These are phyloP conservation scores for Sebastes cheni DNA, from an alignment of 2,797 vertebrate genomes.

Conservation along the genomic window DNA sequence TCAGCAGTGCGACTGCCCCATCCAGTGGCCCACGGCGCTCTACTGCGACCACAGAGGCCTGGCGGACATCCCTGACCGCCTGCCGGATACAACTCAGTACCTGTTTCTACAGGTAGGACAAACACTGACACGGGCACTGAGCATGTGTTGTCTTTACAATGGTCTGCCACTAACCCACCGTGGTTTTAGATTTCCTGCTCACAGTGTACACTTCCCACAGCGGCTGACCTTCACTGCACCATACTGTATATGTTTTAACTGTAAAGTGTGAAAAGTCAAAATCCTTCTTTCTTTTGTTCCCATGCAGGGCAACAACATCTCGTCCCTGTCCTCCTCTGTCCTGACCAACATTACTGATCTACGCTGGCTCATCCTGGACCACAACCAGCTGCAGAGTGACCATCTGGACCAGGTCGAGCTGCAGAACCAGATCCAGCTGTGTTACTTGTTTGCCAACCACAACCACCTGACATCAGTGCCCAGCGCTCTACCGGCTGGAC, in stretches of 20 bases:
- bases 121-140: constrained; percentile 4
- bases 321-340: constrained; percentile 51
- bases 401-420: constrained; percentile 53
- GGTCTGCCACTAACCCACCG: background rate
- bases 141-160: constrained; percentile 6
- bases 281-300: background rate
- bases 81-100: constrained; percentile 75
- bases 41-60: constrained; percentile 81
- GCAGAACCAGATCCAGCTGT: constrained; percentile 71
- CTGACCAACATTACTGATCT: constrained; percentile 73
- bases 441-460: constrained; percentile 81
- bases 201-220: background rate
- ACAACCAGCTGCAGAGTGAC: constrained; percentile 76
- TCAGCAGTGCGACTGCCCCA: constrained; percentile 79
- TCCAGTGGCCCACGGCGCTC: constrained; percentile 82
- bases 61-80: constrained; percentile 50
- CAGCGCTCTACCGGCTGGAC: constrained; percentile 68
- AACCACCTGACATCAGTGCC: constrained; percentile 79
- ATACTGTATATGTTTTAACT: background rate
- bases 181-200: constrained; percentile 11
- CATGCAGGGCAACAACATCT: constrained; percentile 79
- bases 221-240: background rate
- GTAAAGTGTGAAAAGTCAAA: background rate
- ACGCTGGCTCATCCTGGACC: constrained; percentile 84
- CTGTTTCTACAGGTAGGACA: constrained; percentile 80